Evolutionary conservation across 2,797 vertebrate species (phyloP), one percentile per base, ranked within the genome.

Genomic region (Pampus argenteus): DNA sequence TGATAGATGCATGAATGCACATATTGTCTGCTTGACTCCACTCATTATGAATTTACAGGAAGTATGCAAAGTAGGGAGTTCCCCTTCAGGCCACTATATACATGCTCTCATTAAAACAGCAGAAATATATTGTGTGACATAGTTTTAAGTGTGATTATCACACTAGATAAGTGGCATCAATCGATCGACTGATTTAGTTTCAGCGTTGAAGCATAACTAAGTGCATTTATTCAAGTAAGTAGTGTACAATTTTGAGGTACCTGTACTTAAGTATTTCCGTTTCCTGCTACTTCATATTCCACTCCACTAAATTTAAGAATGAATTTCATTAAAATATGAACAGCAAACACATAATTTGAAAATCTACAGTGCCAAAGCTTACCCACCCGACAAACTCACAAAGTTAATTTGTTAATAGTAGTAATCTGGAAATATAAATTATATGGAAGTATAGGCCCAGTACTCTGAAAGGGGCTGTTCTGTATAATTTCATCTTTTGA

Each of bases 1-100:
- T 40, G 10, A 28, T 28, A 22, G 59, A 66, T 71, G 87, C 70
- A 84, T 83, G 75, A 86, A 78, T 81, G 82, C 76, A 80, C 78
- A 49, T 47, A 68, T 78, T 80, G 82, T 87, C 70, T 81, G 83
- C 83, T 80, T 83, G 73, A 83, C 47, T 85, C 63, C 58, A 26
- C 66, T 76, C 59, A 54, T 87, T 64, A 83, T 72, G 73, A 71
- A 72, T 74, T 79, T 69, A 79, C 76, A 57, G 23, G 20, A 42
- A 84, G 42, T 56, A 71, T 47, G 44, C 20, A 38, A 78, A 63
- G 36, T 45, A 72, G 45, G 14, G 56, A 56, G 36, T 79, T 66
- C 49, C 9, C 51, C 78, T 47, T 40, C 49, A 61, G 67, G 72
- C 47, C 42, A 63, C 23, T 44, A 36, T 29, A 23, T 57, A 77